phyloP scores from a whole-genome alignment of 2,888 invertebrate species.

The Cyaniris semiargus region DNA sequence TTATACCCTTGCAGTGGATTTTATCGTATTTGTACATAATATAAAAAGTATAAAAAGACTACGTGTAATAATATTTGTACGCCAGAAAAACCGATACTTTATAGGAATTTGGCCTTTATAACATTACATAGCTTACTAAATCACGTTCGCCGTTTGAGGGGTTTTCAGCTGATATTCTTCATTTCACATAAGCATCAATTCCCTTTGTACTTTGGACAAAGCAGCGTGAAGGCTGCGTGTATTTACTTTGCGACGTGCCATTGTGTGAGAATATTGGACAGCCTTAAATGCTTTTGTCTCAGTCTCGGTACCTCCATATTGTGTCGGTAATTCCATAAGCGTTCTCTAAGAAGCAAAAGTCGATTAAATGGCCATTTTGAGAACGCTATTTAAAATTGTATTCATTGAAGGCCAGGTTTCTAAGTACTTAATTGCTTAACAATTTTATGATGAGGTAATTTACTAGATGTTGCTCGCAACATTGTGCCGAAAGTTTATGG shows the following conservation, averaged over 20 bases:
- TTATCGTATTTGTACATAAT: too few relatives aligned
- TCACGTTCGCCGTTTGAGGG: not conserved
- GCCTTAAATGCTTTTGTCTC: conserved; percentile 30
- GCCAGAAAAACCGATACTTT: too few relatives aligned
- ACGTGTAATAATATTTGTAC: not conserved
- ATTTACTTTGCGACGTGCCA: conserved; percentile 26
- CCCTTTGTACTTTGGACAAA: conserved; percentile 22
- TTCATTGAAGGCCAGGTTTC: not conserved
- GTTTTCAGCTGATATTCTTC: not conserved
- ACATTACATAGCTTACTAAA: not conserved
- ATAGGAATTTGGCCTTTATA: not conserved
- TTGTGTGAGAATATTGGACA: conserved; percentile 30
- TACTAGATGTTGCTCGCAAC: too few relatives aligned
- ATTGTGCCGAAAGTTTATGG: too few relatives aligned
- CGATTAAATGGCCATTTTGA: not conserved
- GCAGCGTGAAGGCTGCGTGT: conserved; percentile 19
- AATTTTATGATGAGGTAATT: too few relatives aligned
- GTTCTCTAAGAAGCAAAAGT: conserved; percentile 24
- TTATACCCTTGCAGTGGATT: too few relatives aligned
- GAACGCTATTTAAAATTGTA: not conserved
- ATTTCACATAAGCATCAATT: conserved; percentile 3
- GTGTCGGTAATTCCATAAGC: conserved; percentile 21
- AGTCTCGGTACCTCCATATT: conserved; percentile 12
- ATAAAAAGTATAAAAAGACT: too few relatives aligned
- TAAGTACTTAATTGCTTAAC: not conserved